Base-by-base conservation (phyloP, 2,888 invertebrate species). In the Lobophora halterata region DNA sequence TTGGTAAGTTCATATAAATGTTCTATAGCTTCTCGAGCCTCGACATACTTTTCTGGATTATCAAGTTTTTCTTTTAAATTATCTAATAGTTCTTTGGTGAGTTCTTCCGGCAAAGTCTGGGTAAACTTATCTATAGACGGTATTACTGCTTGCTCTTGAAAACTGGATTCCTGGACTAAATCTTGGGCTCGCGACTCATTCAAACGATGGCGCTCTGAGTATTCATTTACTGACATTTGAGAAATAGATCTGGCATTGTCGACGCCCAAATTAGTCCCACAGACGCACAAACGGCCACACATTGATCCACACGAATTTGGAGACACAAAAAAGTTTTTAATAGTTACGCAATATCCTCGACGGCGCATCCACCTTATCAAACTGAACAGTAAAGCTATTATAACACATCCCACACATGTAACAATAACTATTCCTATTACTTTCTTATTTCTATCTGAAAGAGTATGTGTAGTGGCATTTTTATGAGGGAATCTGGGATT, bases 21-120 rank as follows among this genome's bases (percentile, higher is more conserved):
- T 62, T 94, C 93, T 43, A 94, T 94, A 86, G 93, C 92, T 71
- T 93, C 93, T 19, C 92, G 86, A 1, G 94, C 93, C 63, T 93
- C 92, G 33, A 91, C 90, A 54, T 93, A 93, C 39, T 93, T 91
- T 34, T 91, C 90, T 0, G 93, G 93, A 63, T 92, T 92, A 55
- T 93, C 92, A 3, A 94, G 69, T 58, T 91, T 90, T 52, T 91
- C 91, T 37, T 91, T 88, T 7, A 94, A 77, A 48, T 91, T 90
- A 52, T 90, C 91, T 41, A 94, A 75, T 29, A 94, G 88, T 57
- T 94, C 94, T 53, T 92, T 90, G 0, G 93, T 93, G 26, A 94
- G 65, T 66, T 93, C 93, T 65, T 93, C 93, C 0, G 93, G 93
- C 29, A 93, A 77, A 0, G 93, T 93, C 65, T 92, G 92, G 1